These are phyloP conservation scores for Girardinus metallicus DNA, from an alignment of 2,797 vertebrate species.

Conservation along the genomic window DNA sequence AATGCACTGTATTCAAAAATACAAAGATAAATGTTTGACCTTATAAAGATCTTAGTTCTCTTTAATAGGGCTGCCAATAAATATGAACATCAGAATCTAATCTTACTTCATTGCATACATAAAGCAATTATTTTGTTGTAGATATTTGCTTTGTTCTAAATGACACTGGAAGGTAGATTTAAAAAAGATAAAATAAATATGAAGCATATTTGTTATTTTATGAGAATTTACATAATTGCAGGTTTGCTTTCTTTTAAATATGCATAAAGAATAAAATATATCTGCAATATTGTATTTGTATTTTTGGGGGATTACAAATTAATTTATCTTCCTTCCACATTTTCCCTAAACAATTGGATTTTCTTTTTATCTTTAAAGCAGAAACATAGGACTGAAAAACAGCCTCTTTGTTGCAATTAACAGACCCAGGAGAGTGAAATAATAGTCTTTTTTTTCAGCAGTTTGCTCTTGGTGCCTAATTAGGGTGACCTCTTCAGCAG, in stretches of 20 bases:
- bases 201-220: not conserved
- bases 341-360: conserved; percentile 47
- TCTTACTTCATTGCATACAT: not conserved
- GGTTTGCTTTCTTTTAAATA: not conserved
- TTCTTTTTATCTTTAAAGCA: conserved; percentile 24
- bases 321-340: conserved; percentile 51
- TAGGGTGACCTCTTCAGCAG: conserved; percentile 52
- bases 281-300: conserved; percentile 33
- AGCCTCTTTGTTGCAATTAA: conserved; percentile 17
- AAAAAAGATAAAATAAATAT: conserved; percentile 2
- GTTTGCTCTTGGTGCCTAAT: conserved; percentile 44
- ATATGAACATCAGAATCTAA: not conserved
- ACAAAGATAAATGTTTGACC: not conserved
- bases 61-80: not conserved
- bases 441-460: conserved; percentile 50
- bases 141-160: not conserved
- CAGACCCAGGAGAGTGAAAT: conserved; percentile 30
- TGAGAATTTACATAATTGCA: not conserved
- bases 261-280: not conserved
- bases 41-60: not conserved
- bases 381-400: conserved; percentile 15
- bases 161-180: not conserved
- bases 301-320: conserved; percentile 52
- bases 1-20: not conserved
- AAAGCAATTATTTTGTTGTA: not conserved